A percentile compares a stretch with the other conserved stretches of the same genome.
phyloP scores from a whole-genome alignment of 2,888 invertebrate species.

The Agrotis exclamationis region DNA sequence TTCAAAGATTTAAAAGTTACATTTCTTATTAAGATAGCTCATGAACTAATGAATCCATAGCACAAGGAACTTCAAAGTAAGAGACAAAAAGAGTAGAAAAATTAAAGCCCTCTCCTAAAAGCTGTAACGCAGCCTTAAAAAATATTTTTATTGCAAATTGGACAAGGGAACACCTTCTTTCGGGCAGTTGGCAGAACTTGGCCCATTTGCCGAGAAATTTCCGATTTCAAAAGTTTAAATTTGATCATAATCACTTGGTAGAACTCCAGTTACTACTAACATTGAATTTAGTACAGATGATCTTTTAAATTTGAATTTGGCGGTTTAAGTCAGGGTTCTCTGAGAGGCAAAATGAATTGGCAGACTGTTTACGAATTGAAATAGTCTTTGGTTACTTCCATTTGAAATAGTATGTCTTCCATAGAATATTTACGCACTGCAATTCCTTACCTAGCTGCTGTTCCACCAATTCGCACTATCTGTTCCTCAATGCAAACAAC shows the following conservation, averaged over 20 bases:
- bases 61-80: not conserved
- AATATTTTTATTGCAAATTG: conserved; percentile 65
- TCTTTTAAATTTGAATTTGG: conserved; percentile 33
- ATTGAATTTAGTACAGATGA: conserved; percentile 57
- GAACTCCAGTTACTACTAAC: conserved; percentile 45
- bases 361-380: not conserved
- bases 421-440: no score
- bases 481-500: no score
- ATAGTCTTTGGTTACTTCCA: no score
- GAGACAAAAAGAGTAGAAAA: not conserved
- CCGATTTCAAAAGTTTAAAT: conserved; percentile 64
- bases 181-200: conserved; percentile 58
- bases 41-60: not conserved
- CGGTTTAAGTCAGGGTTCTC: not conserved
- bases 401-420: no score
- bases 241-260: conserved; percentile 66
- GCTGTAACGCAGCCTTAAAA: conserved; percentile 10
- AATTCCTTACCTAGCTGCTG: no score
- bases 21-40: no score
- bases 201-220: conserved; percentile 54
- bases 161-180: conserved; percentile 49
- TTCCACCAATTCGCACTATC: no score
- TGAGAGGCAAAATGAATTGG: not conserved
- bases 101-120: not conserved
- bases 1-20: no score